Percentiles rank a stretch among this genome's conserved stretches.
These are phyloP conservation scores for Chrysaora quinquecirrha DNA, from an alignment of 30 jellyfish, hydroid and myxozoan genomes.

Conservation along the genomic window DNA sequence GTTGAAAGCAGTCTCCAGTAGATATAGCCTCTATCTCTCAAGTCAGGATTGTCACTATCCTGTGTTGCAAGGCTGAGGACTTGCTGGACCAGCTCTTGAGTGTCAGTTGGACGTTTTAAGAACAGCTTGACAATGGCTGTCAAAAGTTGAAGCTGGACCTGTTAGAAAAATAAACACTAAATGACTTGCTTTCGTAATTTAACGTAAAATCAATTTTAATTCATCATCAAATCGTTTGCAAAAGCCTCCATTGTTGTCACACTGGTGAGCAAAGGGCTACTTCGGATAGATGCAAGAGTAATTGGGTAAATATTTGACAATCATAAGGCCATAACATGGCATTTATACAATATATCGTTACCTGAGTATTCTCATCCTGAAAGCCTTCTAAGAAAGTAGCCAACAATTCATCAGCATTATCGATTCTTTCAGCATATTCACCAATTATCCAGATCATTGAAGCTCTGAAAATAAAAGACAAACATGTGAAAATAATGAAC, in stretches of 20 bases:
- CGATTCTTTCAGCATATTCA: constrained; percentile 98
- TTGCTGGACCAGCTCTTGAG: constrained; percentile 95
- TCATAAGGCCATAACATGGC: no score
- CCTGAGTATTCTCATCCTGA: constrained; percentile 97
- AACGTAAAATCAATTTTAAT: no score
- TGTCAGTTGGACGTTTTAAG: constrained; percentile 97
- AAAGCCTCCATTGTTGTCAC: no score
- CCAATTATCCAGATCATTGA: constrained; percentile 99
- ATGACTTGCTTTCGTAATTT: no score
- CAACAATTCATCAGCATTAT: constrained; percentile 96
- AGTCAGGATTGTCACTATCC: constrained; percentile 98
- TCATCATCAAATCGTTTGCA: no score
- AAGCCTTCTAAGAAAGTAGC: constrained; percentile 97
- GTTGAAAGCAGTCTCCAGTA: constrained; percentile 97
- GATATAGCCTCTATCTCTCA: constrained; percentile 97
- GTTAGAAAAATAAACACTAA: constrained; percentile 1
- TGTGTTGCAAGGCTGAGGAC: constrained; percentile 96
- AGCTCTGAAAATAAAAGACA: constrained; percentile 69
- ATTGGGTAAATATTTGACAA: no score
- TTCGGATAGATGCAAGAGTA: no score
- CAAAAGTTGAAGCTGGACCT: constrained; percentile 94
- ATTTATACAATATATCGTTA: no score
- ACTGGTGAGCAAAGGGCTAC: no score
- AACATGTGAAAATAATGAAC: background rate
- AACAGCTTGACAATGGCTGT: constrained; percentile 97